Base-by-base conservation (phyloP, 2,113 vertebrate genomes). In the Halichoerus grypus region DNA sequence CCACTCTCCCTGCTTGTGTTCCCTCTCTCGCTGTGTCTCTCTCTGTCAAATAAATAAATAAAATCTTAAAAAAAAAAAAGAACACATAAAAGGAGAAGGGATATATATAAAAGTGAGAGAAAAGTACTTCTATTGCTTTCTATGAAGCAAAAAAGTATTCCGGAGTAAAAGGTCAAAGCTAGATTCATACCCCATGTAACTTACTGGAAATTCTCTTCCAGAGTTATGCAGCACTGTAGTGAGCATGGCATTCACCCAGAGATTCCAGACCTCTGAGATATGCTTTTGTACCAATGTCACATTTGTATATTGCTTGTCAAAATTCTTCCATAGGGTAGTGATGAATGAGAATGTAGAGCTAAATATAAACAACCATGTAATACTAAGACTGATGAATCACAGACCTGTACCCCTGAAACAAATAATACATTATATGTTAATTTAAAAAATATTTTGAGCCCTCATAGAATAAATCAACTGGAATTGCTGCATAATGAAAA, bases 211-310 rank as follows among this genome's bases (percentile, higher is more conserved):
- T 51, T 61, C 87, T 88, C 63, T 26, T 76, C 19, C 26, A 28
- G 53, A 80, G 42, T 79, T 49, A 76, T 21, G 26, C 4, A 21
- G 51, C 33, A 21, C 84, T 69, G 7, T 14, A 9, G 65, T 36
- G 91, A 88, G 53, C 9, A 26, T 49, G 77, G 71, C 55, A 28
- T 46, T 74, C 46, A 12, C 49, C 14, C 71, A 79, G 65, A 89
- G 84, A 91, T 49, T n/a, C 72, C 91, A 96, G 82, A 46, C 55
- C 55, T 86, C 96, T 95, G 94, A 97, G 57, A 90, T 61, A 85
- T 1, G n/a, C 88, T 88, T 95, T 63, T 57, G 59, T 82, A 74
- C 55, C 72, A 51, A n/a, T 57, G 72, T 96, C 89, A 93, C 89
- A 83, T 77, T 81, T 53, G 55, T 83, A 53, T n/a, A 51, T 63